These are phyloP conservation scores for Dolichomitus sp. DNA, from an alignment of 2,888 invertebrate species.

Conservation along the genomic window DNA sequence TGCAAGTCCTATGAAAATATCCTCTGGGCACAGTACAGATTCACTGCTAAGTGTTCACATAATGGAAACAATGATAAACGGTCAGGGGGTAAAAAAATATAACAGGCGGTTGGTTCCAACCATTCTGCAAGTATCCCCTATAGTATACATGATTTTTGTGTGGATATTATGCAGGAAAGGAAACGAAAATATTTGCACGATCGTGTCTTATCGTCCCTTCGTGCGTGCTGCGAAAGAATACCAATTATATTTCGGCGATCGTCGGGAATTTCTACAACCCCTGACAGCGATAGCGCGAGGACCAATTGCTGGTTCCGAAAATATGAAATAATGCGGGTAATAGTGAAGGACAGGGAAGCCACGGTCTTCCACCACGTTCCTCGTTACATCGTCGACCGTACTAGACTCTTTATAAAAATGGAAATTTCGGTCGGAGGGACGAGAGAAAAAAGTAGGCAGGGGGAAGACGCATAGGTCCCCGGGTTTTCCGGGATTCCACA, in stretches of 20 bases:
- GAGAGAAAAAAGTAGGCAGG: conserved; percentile 26
- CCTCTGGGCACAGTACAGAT: background rate
- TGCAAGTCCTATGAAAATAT: background rate
- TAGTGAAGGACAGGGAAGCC: conserved; percentile 16
- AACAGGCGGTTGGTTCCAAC: background rate
- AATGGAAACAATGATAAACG: conserved; percentile 1
- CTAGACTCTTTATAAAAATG: conserved; percentile 69
- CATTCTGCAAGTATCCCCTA: conserved; percentile 1
- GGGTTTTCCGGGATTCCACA: conserved; percentile 70
- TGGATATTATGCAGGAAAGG: background rate
- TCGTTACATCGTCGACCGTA: conserved; percentile 63
- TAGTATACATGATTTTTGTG: background rate
- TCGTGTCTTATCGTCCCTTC: conserved; percentile 5
- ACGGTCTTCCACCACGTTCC: conserved; percentile 50
- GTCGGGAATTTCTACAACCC: conserved; percentile 36
- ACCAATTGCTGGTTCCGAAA: conserved; percentile 2
- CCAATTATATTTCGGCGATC: conserved; percentile 28
- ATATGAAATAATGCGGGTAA: conserved; percentile 35
- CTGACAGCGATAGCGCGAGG: conserved; percentile 2
- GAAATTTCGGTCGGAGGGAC: conserved; percentile 60
- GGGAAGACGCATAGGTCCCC: conserved; percentile 66
- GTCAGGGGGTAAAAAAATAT: background rate
- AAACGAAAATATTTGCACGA: background rate
- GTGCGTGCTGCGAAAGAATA: background rate
- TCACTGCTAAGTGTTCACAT: conserved; percentile 3